Evolutionary conservation across 1,140 invertebrate species (phyloP).

Genomic region (Teleogryllus occipitalis): DNA sequence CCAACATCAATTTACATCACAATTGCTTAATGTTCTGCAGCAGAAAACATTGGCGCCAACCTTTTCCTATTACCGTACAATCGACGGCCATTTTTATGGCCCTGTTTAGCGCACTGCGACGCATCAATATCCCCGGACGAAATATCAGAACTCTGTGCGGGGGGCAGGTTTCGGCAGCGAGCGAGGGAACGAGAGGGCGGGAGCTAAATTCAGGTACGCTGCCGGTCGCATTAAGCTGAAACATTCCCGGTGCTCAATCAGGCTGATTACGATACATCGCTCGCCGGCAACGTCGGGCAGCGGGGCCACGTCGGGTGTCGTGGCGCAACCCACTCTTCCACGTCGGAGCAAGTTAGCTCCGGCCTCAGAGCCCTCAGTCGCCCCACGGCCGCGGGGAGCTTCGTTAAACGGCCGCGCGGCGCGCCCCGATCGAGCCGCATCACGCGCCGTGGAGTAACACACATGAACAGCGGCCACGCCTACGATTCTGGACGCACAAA

Average conservation of each 20-base stretch:
- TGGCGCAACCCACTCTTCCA: not conserved
- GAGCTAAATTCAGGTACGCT: not conserved
- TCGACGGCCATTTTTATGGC: not conserved
- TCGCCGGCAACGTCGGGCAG: not conserved
- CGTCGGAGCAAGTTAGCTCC: not conserved
- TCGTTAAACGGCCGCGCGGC: not conserved
- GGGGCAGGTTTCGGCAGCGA: not conserved
- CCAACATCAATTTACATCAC: not conserved
- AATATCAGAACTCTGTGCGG: too few relatives aligned
- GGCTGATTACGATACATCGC: not conserved
- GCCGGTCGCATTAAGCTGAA: not conserved
- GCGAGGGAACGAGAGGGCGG: too few relatives aligned
- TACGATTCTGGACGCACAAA: not conserved
- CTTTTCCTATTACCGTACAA: not conserved
- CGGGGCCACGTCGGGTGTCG: not conserved
- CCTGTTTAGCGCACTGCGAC: too few relatives aligned
- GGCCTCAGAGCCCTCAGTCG: too few relatives aligned
- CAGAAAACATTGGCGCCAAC: not conserved
- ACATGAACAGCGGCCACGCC: not conserved
- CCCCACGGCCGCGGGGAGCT: not conserved
- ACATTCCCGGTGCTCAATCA: not conserved
- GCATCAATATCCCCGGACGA: too few relatives aligned
- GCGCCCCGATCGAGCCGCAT: too few relatives aligned
- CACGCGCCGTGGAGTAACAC: not conserved
- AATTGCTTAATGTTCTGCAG: not conserved